Conservation (phyloP, 2,113 vertebrate genomes). For the Mastomys coucha region DNA sequence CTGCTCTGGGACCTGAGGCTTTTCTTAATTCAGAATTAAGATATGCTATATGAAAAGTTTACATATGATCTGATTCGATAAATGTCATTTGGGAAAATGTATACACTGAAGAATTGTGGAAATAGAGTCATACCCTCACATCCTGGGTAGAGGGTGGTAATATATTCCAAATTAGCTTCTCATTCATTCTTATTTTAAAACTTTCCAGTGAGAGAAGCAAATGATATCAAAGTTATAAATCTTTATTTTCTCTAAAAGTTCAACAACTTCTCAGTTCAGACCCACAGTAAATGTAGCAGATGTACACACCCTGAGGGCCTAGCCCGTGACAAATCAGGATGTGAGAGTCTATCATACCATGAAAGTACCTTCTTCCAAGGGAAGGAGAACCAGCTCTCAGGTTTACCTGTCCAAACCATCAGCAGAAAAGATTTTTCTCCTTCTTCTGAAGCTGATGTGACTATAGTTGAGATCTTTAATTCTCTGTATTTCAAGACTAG, state of each 20-base stretch:
- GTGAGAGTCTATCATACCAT: not conserved
- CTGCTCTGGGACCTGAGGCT: not conserved
- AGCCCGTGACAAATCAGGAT: not conserved
- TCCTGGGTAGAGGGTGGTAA: not conserved
- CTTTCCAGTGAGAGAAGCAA: not conserved
- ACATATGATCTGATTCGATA: not conserved
- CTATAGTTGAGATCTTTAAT: not conserved
- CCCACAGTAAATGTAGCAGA: not conserved
- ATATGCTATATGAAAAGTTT: not conserved
- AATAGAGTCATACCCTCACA: not conserved
- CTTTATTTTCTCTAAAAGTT: not conserved
- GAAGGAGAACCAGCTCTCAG: not conserved
- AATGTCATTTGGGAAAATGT: not conserved
- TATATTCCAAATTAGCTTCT: not conserved
- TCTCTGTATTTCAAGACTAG: not conserved
- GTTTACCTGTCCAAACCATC: not conserved
- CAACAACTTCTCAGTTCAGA: not conserved
- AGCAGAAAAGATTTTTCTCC: not conserved
- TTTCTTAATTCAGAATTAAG: not conserved
- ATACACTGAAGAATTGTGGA: not conserved
- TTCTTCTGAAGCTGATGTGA: not conserved
- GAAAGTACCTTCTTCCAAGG: not conserved
- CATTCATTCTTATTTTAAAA: slow-evolving; percentile 23
- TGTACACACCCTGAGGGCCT: not conserved
- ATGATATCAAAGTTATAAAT: not conserved